Conservation (phyloP, 2,113 vertebrate genomes). For the Todiramphus saurophagus region DNA sequence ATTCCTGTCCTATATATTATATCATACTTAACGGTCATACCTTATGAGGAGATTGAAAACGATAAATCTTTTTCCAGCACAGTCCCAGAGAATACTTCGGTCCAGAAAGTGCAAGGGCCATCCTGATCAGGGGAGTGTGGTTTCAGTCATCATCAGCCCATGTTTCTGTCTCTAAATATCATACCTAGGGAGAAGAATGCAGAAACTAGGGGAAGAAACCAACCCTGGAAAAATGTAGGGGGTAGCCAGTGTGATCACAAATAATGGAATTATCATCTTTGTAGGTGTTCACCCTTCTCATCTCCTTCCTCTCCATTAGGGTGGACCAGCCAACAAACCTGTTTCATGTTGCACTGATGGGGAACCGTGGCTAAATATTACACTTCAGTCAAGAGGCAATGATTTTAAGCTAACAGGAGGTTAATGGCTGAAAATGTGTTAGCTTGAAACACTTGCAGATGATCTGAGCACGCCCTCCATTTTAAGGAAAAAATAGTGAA, state of each 20-base stretch:
- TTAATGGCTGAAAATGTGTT: not conserved
- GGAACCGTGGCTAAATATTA: not conserved
- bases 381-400: not conserved
- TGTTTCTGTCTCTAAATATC: not conserved
- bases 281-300: not conserved
- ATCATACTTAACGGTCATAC: conserved; percentile 61
- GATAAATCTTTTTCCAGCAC: conserved; percentile 66
- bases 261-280: not conserved
- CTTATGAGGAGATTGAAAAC: conserved; percentile 71
- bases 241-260: not conserved
- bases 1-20: conserved; percentile 74
- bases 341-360: not conserved
- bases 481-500: conserved; percentile 3
- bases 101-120: conserved; percentile 24
- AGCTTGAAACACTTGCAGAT: conserved; percentile 30
- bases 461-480: conserved; percentile 3
- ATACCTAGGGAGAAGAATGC: not conserved
- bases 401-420: not conserved
- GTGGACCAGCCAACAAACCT: not conserved
- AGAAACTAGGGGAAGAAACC: not conserved
- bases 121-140: not conserved
- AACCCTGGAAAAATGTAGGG: not conserved
- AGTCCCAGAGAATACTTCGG: conserved; percentile 31
- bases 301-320: not conserved
- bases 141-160: not conserved